Conservation (phyloP, 2,113 vertebrate species). For the Tachuris rubrigastra region DNA sequence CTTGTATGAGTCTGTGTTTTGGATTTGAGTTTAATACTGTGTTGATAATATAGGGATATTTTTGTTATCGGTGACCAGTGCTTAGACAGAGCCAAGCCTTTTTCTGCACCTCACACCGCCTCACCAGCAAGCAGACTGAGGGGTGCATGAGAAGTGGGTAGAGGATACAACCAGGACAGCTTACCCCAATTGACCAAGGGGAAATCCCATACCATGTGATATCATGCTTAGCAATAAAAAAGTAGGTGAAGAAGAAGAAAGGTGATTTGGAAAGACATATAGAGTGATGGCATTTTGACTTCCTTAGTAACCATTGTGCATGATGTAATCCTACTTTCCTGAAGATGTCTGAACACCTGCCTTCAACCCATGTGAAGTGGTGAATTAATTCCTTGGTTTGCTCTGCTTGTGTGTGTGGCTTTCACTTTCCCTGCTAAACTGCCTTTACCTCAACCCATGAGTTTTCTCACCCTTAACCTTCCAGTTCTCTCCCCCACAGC, state of each 20-base stretch:
- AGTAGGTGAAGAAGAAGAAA: not conserved
- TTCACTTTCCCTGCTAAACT: not conserved
- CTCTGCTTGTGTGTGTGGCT: not conserved
- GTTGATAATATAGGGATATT: not conserved
- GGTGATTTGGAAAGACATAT: not conserved
- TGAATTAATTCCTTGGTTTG: not conserved
- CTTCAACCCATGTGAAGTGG: not conserved
- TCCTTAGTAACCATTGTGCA: not conserved
- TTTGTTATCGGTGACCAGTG: not conserved
- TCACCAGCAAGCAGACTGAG: not conserved
- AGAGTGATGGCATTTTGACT: not conserved
- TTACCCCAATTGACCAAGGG: not conserved
- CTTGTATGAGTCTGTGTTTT: not conserved
- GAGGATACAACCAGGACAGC: not conserved
- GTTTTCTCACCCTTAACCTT: not conserved
- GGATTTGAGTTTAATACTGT: not conserved
- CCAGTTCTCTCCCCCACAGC: not conserved
- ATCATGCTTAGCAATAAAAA: not conserved
- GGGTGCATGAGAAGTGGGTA: not conserved
- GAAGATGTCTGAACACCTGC: not conserved
- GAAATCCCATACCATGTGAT: not conserved
- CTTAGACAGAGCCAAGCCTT: not conserved
- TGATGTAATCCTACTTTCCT: not conserved
- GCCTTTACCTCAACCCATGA: not conserved
- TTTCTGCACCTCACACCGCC: not conserved